Base-by-base conservation (phyloP, 2,797 vertebrate genomes). In the Psittacula derbiana region DNA sequence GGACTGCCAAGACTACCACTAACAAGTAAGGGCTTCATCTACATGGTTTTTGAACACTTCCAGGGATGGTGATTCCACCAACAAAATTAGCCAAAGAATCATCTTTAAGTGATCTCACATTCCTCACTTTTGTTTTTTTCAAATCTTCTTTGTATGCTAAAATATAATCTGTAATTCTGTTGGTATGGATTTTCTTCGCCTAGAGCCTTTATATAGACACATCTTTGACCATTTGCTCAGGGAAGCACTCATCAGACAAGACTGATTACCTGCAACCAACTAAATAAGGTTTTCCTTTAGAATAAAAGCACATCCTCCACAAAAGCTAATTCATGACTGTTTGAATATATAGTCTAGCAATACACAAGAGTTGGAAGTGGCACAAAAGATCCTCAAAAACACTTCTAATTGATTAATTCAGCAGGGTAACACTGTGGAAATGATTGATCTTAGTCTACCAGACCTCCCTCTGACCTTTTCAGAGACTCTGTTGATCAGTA, bases 361-460 rank as follows among this genome's bases (percentile, higher is more conserved):
- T 52, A 78, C 49, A 17, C 41, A 78, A 71, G 62, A 44, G 49
- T 41, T 92, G 72, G 27, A 95, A 92, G n/a, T 49, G 23, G 58
- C 91, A 96, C 75, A 94, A 83, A 91, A 78, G 91, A 91, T 61
- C 53, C 82, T 69, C 6, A 6, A 89, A 82, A 85, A 91, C 44
- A 57, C 57, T 92, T 89, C 67, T 76, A 90, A 93, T 88, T 90
- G 79, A 93, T 90, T 92, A 57, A 92, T 96, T 95, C 84, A 96
- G 38, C 46, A 69, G 72, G 65, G 49, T 50, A 58, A 49, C 72
- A 69, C 75, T 8, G n/a, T 75, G 87, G 58, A 92, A 95, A 94
- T 95, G 79, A 94, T 83, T 93, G 75, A 94, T 94, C 90, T 92
- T 64, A 65, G 67, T 20, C 64, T 87, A 76, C 74, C 57, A 89